Percentiles rank a stretch among this genome's conserved stretches.
Conservation (phyloP, 2,113 vertebrate species). For the Cottus gobio region DNA sequence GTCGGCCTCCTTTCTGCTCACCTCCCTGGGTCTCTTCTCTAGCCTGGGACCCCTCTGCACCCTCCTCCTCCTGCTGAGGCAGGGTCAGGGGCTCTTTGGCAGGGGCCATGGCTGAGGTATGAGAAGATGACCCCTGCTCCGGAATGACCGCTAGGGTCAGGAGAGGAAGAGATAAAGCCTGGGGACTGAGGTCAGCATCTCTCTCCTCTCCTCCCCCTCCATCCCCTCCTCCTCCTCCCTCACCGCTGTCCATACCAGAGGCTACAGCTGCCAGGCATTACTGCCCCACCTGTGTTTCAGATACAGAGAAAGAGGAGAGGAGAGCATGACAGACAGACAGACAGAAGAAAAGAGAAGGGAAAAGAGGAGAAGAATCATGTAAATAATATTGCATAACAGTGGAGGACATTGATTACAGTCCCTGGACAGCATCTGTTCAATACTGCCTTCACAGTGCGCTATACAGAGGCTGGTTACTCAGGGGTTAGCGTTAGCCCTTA, state of each 20-base stretch:
- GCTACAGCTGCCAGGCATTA: constrained; percentile 92
- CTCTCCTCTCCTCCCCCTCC: constrained; percentile 82
- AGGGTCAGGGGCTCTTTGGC: constrained; percentile 86
- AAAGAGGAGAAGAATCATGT: constrained; percentile 66
- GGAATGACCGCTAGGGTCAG: constrained; percentile 90
- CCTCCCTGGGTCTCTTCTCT: constrained; percentile 81
- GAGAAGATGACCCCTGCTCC: constrained; percentile 85
- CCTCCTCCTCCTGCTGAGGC: constrained; percentile 68
- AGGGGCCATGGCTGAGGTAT: constrained; percentile 93
- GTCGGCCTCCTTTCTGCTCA: constrained; percentile 76
- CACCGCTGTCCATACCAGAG: constrained; percentile 91
- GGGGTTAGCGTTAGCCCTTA: constrained; percentile 81
- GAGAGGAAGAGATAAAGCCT: constrained; percentile 84
- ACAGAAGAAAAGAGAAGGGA: constrained; percentile 21
- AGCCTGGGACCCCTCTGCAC: constrained; percentile 77
- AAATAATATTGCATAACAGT: constrained; percentile 80
- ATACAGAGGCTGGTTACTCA: constrained; percentile 78
- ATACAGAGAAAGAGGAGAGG: constrained; percentile 50
- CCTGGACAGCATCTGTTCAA: constrained; percentile 78
- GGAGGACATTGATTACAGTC: constrained; percentile 76
- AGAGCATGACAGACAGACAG: constrained; percentile 41
- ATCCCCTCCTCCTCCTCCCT: constrained; percentile 83
- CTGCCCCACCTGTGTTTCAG: constrained; percentile 86
- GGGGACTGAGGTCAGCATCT: constrained; percentile 78
- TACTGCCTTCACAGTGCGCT: constrained; percentile 74